Evolutionary conservation across 2,888 invertebrate species (phyloP).

Genomic region (Eristalis pertinax): DNA sequence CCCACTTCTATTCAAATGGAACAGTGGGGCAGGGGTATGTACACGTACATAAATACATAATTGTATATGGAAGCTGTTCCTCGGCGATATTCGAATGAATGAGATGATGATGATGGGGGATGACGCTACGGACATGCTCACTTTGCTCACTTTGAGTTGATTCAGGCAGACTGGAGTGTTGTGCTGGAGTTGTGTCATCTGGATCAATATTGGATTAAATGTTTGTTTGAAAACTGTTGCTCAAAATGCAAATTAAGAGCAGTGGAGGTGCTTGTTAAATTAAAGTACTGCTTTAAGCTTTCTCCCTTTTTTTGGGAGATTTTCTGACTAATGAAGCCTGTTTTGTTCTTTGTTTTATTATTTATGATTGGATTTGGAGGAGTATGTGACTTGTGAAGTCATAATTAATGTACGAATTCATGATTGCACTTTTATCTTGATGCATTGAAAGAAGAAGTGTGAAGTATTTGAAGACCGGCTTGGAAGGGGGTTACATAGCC

Average conservation of each 20-base stretch:
- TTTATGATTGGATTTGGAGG: background rate
- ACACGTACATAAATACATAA: background rate
- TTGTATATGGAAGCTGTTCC: conserved; percentile 16
- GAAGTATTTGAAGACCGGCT: too few relatives aligned
- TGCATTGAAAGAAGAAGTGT: too few relatives aligned
- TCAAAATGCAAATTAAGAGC: conserved; percentile 33
- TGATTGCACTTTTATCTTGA: too few relatives aligned
- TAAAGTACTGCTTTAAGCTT: conserved; percentile 1
- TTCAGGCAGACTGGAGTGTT: conserved; percentile 12
- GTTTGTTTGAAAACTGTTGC: conserved; percentile 54
- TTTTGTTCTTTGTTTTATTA: background rate
- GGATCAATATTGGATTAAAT: conserved; percentile 43
- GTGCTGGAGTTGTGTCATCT: conserved; percentile 41
- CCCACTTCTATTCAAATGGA: background rate
- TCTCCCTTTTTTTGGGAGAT: background rate
- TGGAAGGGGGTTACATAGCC: too few relatives aligned
- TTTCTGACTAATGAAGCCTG: background rate
- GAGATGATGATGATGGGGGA: conserved; percentile 17
- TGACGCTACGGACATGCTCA: conserved; percentile 49
- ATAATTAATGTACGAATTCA: too few relatives aligned
- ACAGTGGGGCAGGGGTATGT: conserved; percentile 11
- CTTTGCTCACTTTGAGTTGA: conserved; percentile 58
- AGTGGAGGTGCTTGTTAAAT: background rate
- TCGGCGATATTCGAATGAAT: conserved; percentile 24
- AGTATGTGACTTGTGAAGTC: background rate